These are phyloP conservation scores for Calephelis nemesis DNA, from an alignment of 1,140 invertebrate species.

Conservation along the genomic window DNA sequence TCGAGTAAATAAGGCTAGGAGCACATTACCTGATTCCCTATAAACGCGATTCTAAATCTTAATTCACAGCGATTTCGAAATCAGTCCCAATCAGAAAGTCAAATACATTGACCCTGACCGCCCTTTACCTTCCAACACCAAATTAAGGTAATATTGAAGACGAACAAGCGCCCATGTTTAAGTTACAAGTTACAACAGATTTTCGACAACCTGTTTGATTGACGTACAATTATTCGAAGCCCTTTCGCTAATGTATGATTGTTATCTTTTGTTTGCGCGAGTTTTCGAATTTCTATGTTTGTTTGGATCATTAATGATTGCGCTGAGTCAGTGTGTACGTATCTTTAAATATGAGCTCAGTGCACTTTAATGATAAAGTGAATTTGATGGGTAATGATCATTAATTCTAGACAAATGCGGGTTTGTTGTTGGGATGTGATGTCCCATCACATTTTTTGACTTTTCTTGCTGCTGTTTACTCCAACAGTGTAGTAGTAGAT, in stretches of 20 bases:
- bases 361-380: constrained; percentile 10
- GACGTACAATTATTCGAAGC: constrained; percentile 58
- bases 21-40: too few relatives aligned
- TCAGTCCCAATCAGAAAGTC: constrained; percentile 33
- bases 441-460: background rate
- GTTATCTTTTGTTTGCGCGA: constrained; percentile 59
- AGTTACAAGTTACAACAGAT: constrained; percentile 41
- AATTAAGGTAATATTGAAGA: constrained; percentile 72
- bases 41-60: background rate
- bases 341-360: constrained; percentile 31
- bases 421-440: too few relatives aligned
- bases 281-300: constrained; percentile 44
- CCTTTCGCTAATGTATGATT: constrained; percentile 59
- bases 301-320: constrained; percentile 41
- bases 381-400: background rate
- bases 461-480: background rate
- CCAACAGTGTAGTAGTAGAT: too few relatives aligned
- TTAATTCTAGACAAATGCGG: background rate
- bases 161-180: constrained; percentile 34
- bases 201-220: constrained; percentile 53
- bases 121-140: constrained; percentile 57
- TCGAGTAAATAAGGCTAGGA: too few relatives aligned
- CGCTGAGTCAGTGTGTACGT: constrained; percentile 51
- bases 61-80: constrained; percentile 38
- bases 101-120: constrained; percentile 43